Evolutionary conservation across 2,888 invertebrate genomes (phyloP), one percentile per base, ranked within the genome.

Genomic region (Acanthopleura granulata): DNA sequence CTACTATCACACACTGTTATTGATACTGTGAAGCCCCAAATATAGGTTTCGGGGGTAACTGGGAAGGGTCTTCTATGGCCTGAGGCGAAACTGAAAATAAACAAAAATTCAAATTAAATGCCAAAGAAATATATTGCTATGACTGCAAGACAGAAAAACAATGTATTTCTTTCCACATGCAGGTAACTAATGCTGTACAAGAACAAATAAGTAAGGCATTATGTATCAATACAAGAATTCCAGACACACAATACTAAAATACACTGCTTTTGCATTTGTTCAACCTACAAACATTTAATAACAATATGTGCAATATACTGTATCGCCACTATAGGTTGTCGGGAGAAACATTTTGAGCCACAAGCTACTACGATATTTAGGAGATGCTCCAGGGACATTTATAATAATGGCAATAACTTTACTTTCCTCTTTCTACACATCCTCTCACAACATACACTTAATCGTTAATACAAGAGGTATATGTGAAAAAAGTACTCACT

Each of bases 401-500:
- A 9, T 40, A 6, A 40, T 40, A 40, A 3, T 40, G 3, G 40
- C 40, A 40, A 40, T 9, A 40, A 9, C 9, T 40, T 40, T 40
- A 40, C 40, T 6, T 40, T 40, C 40, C 40, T 40, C 40, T 40
- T 40, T 40, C 3, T 9, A 3, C 4, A 9, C 9, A 9, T 40
- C n/a, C n/a, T n/a, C n/a, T n/a, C n/a, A n/a, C n/a, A n/a, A 61
- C 25, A 61, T 6, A 61, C 11, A 25, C n/a, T 61, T 61, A 3
- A 61, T 61, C n/a, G 6, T 22, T 22, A 22, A 61, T n/a, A 25
- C 3, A 3, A 69, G 16, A 18, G 9, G 29, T 9, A 69, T n/a
- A n/a, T n/a, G n/a, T n/a, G 12, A 69, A 29, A 18, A 18, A 69
- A 69, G 69, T 69, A 75, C 80, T 79, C 83, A 89, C 90, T 87